phyloP scores from a whole-genome alignment of 2,797 vertebrate genomes.

The Gymnopithys bicolor region DNA sequence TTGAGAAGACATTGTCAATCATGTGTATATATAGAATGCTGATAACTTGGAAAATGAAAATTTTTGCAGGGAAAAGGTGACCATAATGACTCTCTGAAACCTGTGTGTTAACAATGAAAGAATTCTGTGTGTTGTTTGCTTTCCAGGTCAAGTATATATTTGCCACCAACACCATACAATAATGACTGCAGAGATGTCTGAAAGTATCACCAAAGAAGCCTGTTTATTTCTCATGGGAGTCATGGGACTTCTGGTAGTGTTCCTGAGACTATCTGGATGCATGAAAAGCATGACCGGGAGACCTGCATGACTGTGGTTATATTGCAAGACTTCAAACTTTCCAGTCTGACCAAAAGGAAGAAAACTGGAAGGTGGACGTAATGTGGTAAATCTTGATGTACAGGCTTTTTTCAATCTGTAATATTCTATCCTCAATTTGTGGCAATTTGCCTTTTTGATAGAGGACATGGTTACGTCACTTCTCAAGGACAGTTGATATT shows the following conservation, averaged over 20 bases:
- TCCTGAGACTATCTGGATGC: neutral
- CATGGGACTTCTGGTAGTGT: neutral
- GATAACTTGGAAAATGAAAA: neutral
- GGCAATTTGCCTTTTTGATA: neutral
- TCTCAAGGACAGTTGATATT: neutral
- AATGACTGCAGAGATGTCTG: neutral
- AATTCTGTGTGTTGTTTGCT: neutral
- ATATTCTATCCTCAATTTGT: neutral
- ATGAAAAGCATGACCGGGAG: neutral
- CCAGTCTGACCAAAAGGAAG: neutral
- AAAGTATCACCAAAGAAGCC: neutral
- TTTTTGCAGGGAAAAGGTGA: neutral
- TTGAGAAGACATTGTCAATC: neutral
- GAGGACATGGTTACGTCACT: neutral
- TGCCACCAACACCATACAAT: neutral
- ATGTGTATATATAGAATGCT: neutral
- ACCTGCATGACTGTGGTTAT: neutral
- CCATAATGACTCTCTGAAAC: neutral
- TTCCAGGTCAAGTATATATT: neutral
- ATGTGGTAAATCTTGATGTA: neutral
- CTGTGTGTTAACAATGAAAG: fast-evolving
- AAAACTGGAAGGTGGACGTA: neutral
- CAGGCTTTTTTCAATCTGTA: neutral
- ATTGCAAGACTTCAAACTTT: neutral
- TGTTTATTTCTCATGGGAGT: neutral